phyloP scores from a whole-genome alignment of 1,140 invertebrate species.

The Anoplolepis gracilipes region DNA sequence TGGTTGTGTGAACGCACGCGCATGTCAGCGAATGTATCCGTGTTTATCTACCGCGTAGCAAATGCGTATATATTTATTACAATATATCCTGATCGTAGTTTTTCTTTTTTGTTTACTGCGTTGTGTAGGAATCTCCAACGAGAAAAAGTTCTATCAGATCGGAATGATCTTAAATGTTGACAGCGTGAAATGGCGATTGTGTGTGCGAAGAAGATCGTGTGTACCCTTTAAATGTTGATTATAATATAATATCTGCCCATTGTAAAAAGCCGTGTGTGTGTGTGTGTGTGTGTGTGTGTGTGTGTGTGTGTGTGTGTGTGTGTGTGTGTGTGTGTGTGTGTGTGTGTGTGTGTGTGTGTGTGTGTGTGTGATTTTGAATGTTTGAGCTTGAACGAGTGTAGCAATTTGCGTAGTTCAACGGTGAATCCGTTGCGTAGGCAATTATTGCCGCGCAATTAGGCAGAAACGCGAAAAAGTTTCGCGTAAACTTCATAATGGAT shows the following conservation, averaged over 20 bases:
- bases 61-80: conserved; percentile 23
- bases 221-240: conserved; percentile 38
- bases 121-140: not conserved
- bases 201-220: not conserved
- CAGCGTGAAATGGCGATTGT: not conserved
- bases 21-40: conserved; percentile 6
- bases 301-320: too few relatives aligned
- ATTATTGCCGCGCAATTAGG: conserved; percentile 62
- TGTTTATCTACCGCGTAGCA: conserved; percentile 21
- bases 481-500: conserved; percentile 54
- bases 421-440: conserved; percentile 35
- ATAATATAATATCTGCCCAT: conserved; percentile 1
- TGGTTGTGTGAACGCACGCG: conserved; percentile 5
- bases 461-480: conserved; percentile 52
- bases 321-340: too few relatives aligned
- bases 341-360: too few relatives aligned
- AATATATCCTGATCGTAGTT: conserved; percentile 28
- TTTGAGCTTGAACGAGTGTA: conserved; percentile 50
- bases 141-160: not conserved
- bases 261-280: not conserved
- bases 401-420: conserved; percentile 35
- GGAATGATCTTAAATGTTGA: conserved; percentile 5
- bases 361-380: conserved; percentile 12
- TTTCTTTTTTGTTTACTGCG: not conserved
- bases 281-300: too few relatives aligned